A percentile compares a stretch with the other conserved stretches of the same genome.
Evolutionary conservation across 2,888 invertebrate genomes (phyloP).

Genomic region (Brachyptera risi): DNA sequence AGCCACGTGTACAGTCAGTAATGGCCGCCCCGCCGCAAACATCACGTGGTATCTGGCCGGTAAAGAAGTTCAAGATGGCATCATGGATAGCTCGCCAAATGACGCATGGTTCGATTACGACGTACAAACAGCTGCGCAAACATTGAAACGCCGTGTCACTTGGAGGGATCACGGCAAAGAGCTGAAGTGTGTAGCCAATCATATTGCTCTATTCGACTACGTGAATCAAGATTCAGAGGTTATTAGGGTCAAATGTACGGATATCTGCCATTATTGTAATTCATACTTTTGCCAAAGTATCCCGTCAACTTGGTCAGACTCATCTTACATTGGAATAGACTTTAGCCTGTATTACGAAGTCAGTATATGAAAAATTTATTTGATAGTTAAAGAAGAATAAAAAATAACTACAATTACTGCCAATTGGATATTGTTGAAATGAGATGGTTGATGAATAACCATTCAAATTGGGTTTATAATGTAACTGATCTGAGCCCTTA

Average conservation of each 20-base stretch:
- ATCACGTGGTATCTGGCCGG: conserved; percentile 50
- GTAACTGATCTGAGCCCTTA: too few species aligned
- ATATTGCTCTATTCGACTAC: conserved; percentile 54
- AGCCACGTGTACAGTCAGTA: conserved; percentile 63
- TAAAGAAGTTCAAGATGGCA: conserved; percentile 47
- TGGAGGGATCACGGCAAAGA: conserved; percentile 62
- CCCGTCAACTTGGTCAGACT: too few species aligned
- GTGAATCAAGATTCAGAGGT: conserved; percentile 41
- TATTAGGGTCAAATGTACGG: conserved; percentile 59
- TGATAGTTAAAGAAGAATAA: too few species aligned
- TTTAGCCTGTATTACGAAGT: too few species aligned
- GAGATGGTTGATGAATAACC: too few species aligned
- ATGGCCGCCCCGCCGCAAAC: conserved; percentile 66
- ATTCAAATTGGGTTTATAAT: too few species aligned
- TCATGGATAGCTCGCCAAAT: conserved; percentile 48
- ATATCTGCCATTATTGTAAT: too few species aligned
- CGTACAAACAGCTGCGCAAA: conserved; percentile 56
- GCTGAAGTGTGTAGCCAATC: conserved; percentile 63
- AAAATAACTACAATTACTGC: too few species aligned
- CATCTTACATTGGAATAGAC: too few species aligned
- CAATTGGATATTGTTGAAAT: too few species aligned
- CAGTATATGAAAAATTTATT: too few species aligned
- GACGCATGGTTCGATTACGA: conserved; percentile 12
- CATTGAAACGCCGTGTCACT: conserved; percentile 56
- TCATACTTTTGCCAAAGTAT: too few species aligned